A percentile compares a stretch with the other conserved stretches of the same genome.
These are phyloP conservation scores for Poeciliopsis turrubarensis DNA, from an alignment of 2,113 vertebrate species.

Conservation along the genomic window DNA sequence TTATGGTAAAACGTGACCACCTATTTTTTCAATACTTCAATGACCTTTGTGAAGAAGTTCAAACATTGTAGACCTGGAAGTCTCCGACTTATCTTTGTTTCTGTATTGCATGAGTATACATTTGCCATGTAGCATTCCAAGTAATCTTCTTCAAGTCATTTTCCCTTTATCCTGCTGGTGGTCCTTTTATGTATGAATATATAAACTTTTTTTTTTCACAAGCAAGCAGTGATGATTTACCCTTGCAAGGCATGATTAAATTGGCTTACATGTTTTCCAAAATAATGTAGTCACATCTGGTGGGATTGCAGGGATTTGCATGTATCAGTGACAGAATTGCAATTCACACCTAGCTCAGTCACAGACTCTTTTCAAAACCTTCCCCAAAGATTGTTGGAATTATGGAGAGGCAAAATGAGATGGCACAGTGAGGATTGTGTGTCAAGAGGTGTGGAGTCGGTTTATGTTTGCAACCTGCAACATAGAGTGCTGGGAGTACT, in stretches of 20 bases:
- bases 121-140: slow-evolving; percentile 35
- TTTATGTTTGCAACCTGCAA: slow-evolving; percentile 3
- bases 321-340: slow-evolving; percentile 59
- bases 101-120: slow-evolving; percentile 41
- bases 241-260: slow-evolving; percentile 45
- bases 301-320: slow-evolving; percentile 61
- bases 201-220: slow-evolving; percentile 15
- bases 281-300: slow-evolving; percentile 55
- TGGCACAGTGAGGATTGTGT: slow-evolving; percentile 23
- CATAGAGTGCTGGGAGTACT: not conserved
- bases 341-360: slow-evolving; percentile 52
- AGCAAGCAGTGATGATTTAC: slow-evolving; percentile 39
- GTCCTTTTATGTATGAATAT: not conserved
- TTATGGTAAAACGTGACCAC: not conserved
- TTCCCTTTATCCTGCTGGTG: slow-evolving; percentile 37
- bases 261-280: slow-evolving; percentile 49
- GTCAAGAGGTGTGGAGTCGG: slow-evolving; percentile 27
- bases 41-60: not conserved
- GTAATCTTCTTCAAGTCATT: slow-evolving; percentile 45
- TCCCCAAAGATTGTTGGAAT: slow-evolving; percentile 43
- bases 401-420: slow-evolving; percentile 24
- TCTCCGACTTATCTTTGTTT: slow-evolving; percentile 2
- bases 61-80: not conserved
- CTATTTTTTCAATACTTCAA: not conserved
- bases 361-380: slow-evolving; percentile 45